Evolutionary conservation across 2,797 vertebrate genomes (phyloP), one percentile per base, ranked within the genome.

Genomic region (Molossus alvarezi): DNA sequence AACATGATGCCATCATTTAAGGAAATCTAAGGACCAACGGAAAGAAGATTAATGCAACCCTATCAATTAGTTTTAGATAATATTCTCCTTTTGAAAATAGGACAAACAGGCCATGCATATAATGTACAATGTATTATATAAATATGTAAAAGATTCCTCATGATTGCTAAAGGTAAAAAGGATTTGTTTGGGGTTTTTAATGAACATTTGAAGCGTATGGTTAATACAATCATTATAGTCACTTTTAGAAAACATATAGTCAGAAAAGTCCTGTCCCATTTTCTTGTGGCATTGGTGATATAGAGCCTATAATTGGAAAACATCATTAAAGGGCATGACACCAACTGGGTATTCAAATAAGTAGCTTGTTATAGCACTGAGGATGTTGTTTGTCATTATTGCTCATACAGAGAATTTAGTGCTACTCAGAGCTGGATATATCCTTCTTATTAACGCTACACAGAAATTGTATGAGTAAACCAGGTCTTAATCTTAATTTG

Each of bases 1-100:
- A 99, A 98, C 99, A 99, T 0, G 99, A 99, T 93, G 98, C 99
- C 88, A 99, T 99, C 97, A 99, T 99, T 97, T 99, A 98, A 98
- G 97, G 82, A 97, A 88, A 87, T 73, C 82, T n/a, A 23, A 27
- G 87, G 76, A 62, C 27, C 85, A 87, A 57, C 1, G 72, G 80
- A 82, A 84, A 90, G 91, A 87, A 80, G 90, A 69, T 11, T 51
- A 17, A 27, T 88, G 79, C 76, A 96, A 90, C 73, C 62, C 21
- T 76, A 17, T 62, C 53, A 23, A 41, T 11, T 81, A 65, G 55
- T 88, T 96, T 85, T 76, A 95, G 81, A 81, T 93, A 95, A 53
- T 76, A 80, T 92, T 97, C 88, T 90, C 37, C 82, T 97, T 91
- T 96, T 83, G 4, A 94, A 94, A 96, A 82, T 62, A 95, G 27